Conservation (phyloP, 2,797 vertebrate genomes). For the Chelidonichthys spinosus region DNA sequence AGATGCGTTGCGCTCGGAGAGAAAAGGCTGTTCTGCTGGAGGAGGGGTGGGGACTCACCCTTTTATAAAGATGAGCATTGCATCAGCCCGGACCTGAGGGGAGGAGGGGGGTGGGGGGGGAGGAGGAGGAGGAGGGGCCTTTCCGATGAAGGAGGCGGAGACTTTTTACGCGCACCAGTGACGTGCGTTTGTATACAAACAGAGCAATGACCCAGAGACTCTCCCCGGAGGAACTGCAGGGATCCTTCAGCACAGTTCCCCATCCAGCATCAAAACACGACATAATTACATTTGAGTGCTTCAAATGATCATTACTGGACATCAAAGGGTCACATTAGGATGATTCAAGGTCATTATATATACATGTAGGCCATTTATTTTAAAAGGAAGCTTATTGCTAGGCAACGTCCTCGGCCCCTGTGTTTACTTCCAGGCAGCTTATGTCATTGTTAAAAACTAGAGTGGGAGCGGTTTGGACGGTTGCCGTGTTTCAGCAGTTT, state of each 20-base stretch:
- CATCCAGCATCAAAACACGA: not conserved
- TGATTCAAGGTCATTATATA: not conserved
- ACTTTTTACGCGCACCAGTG: slow-evolving; percentile 38
- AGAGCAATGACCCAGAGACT: slow-evolving; percentile 35
- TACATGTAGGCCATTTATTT: no score
- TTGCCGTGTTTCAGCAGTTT: no score
- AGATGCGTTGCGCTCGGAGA: slow-evolving; percentile 19
- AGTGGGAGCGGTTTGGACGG: no score
- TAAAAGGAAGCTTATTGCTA: no score
- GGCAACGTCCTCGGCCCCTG: no score
- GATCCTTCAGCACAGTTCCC: not conserved
- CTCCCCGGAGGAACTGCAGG: slow-evolving; percentile 10
- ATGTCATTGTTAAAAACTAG: no score
- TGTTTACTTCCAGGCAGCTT: no score
- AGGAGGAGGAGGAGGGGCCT: not conserved
- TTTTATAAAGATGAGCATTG: slow-evolving; percentile 78
- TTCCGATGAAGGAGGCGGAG: not conserved
- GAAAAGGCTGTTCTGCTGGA: slow-evolving; percentile 47
- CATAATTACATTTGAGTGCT: not conserved
- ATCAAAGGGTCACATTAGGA: not conserved
- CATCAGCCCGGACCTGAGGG: slow-evolving; percentile 68
- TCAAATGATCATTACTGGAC: not conserved
- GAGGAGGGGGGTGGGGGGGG: no score
- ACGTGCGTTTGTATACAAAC: slow-evolving; percentile 72
- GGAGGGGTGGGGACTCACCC: slow-evolving; percentile 52